Conservation (phyloP, 2,888 invertebrate species). For the Cotesia congregata region DNA sequence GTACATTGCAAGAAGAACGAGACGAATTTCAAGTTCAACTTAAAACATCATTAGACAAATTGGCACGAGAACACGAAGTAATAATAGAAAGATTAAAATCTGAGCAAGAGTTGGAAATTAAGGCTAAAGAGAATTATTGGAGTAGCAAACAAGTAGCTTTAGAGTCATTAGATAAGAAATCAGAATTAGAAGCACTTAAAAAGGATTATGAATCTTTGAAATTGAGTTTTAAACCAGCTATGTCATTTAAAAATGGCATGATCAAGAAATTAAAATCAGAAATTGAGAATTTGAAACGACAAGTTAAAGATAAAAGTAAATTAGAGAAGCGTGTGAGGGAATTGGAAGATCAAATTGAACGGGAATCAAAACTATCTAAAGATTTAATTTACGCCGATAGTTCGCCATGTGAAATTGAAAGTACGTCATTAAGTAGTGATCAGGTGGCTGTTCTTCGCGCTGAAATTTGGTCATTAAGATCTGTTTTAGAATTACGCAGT, state of each 20-base stretch:
- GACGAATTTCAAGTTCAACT: conserved; percentile 56
- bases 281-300: conserved; percentile 77
- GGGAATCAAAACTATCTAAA: conserved; percentile 61
- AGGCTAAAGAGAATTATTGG: conserved; percentile 34
- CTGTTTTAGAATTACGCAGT: conserved; percentile 90
- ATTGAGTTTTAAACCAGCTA: conserved; percentile 84
- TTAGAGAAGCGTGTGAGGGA: conserved; percentile 63
- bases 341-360: conserved; percentile 57
- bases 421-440: conserved; percentile 71
- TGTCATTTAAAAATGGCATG: conserved; percentile 88
- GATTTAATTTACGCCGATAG: conserved; percentile 67
- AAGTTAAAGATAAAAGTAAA: conserved; percentile 79
- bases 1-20: conserved; percentile 58
- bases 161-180: conserved; percentile 9
- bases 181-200: conserved; percentile 25
- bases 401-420: conserved; percentile 72
- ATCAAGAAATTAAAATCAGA: conserved; percentile 81
- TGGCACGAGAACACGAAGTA: conserved; percentile 60
- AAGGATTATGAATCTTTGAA: conserved; percentile 69
- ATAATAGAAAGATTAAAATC: conserved; percentile 63
- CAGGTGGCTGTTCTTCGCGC: conserved; percentile 74
- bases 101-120: conserved; percentile 57
- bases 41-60: conserved; percentile 57
- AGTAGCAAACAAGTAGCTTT: conserved; percentile 22
- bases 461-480: conserved; percentile 86